A percentile compares a stretch with the other conserved stretches of the same genome.
These are phyloP conservation scores for Cantharis nigra DNA, from an alignment of 2,888 invertebrate genomes.

Conservation along the genomic window DNA sequence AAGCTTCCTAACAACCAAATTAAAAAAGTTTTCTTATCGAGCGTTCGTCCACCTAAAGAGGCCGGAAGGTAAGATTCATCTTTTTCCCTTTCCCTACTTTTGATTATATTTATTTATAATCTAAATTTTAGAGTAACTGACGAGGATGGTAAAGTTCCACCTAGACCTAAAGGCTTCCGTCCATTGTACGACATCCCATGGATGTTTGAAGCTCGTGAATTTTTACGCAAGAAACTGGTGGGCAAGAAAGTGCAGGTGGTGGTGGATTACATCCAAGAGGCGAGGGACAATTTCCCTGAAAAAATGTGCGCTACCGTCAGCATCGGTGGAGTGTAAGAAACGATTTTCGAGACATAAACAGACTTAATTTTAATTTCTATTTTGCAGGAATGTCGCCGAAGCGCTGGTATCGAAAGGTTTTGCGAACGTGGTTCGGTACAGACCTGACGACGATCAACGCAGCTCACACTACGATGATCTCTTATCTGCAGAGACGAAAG, in stretches of 20 bases:
- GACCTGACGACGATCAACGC: conserved; percentile 94
- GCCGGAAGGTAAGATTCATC: conserved; percentile 38
- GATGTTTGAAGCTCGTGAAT: conserved; percentile 98
- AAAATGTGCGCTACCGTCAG: conserved; percentile 93
- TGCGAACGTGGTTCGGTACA: conserved; percentile 90
- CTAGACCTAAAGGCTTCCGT: conserved; percentile 76
- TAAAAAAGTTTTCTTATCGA: conserved; percentile 94
- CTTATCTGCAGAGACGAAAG: conserved; percentile 90
- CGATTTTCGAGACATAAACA: background rate
- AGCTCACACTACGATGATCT: conserved; percentile 93
- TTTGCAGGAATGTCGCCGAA: conserved; percentile 85
- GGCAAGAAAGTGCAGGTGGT: conserved; percentile 92
- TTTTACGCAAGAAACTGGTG: conserved; percentile 90
- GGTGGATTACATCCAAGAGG: conserved; percentile 96
- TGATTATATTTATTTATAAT: too few relatives aligned
- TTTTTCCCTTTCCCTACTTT: too few relatives aligned
- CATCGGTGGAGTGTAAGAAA: conserved; percentile 74
- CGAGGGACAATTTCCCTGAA: conserved; percentile 91
- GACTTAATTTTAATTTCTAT: too few relatives aligned
- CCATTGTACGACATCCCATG: conserved; percentile 97
- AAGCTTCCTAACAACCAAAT: conserved; percentile 76
- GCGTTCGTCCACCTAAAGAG: conserved; percentile 91
- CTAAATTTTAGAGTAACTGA: conserved; percentile 55
- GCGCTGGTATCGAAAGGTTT: conserved; percentile 90
- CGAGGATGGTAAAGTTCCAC: conserved; percentile 71